phyloP scores from a whole-genome alignment of 2,888 invertebrate species.

The Tholera decimalis region DNA sequence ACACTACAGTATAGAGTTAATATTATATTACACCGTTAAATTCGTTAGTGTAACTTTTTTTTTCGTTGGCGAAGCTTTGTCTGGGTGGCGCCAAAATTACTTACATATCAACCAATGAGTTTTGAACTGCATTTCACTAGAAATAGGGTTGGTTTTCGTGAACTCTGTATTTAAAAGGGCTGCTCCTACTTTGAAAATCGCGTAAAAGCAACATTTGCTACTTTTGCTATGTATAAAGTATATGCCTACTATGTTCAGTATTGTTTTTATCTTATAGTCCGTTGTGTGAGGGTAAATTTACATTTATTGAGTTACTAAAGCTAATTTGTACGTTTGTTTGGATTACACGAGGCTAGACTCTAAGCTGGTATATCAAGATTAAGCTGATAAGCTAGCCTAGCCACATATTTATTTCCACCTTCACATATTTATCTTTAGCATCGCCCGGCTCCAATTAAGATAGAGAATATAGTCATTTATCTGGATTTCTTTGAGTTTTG shows the following conservation, averaged over 20 bases:
- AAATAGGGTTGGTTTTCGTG: slow-evolving; percentile 11
- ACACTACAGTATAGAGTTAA: not conserved
- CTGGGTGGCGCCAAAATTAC: slow-evolving; percentile 73
- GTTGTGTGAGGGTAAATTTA: slow-evolving; percentile 24
- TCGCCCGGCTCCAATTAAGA: no score
- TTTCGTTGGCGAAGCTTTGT: slow-evolving; percentile 73
- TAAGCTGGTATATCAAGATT: not conserved
- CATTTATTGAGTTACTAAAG: slow-evolving; percentile 7
- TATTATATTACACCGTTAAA: slow-evolving; percentile 27
- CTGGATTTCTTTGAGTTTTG: no score
- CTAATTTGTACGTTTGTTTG: not conserved
- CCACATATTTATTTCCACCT: not conserved
- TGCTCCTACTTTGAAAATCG: slow-evolving; percentile 26
- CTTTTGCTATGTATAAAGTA: slow-evolving; percentile 6
- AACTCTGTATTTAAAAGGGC: slow-evolving; percentile 31
- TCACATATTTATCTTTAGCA: no score
- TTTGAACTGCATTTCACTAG: slow-evolving; percentile 17
- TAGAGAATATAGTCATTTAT: no score
- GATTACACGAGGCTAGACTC: not conserved
- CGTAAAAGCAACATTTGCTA: slow-evolving; percentile 47
- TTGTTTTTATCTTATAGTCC: slow-evolving; percentile 34
- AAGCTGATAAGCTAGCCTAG: not conserved
- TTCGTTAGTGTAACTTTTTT: slow-evolving; percentile 58
- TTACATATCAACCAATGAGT: slow-evolving; percentile 16
- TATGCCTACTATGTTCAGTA: slow-evolving; percentile 19